Percentiles rank a stretch among this genome's conserved stretches.
phyloP scores from a whole-genome alignment of 2,113 vertebrate species.

The Polypterus senegalus region DNA sequence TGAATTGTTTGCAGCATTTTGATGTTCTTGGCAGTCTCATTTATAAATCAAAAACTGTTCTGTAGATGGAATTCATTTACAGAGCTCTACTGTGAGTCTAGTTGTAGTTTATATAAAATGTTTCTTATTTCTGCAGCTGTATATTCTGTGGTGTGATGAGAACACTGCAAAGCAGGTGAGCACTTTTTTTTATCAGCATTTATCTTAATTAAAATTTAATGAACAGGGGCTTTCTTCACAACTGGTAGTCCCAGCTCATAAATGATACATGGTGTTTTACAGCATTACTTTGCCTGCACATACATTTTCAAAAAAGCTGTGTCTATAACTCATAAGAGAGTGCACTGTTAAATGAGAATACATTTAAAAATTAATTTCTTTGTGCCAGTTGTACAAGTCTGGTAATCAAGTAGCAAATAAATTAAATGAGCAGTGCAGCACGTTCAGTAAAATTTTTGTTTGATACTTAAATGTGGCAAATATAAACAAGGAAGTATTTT shows the following conservation, averaged over 20 bases:
- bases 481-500: too few species aligned
- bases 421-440: too few species aligned
- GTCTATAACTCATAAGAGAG: too few species aligned
- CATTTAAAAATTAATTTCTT: too few species aligned
- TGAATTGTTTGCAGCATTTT: constrained; percentile 27
- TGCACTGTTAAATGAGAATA: too few species aligned
- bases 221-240: constrained; percentile 76
- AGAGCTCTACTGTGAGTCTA: not conserved
- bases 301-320: constrained; percentile 44
- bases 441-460: too few species aligned
- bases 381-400: too few species aligned
- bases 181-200: constrained; percentile 70
- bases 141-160: constrained; percentile 94
- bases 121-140: constrained; percentile 62
- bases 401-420: too few species aligned
- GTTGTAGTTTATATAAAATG: not conserved
- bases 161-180: constrained; percentile 80
- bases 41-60: constrained; percentile 21
- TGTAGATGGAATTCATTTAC: not conserved
- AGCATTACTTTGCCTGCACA: constrained; percentile 56
- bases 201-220: constrained; percentile 93
- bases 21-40: constrained; percentile 18
- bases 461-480: too few species aligned
- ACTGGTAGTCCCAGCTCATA: constrained; percentile 71
- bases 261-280: constrained; percentile 78